Evolutionary conservation across 2,113 vertebrate species (phyloP).

Genomic region (Colossoma macropomum): DNA sequence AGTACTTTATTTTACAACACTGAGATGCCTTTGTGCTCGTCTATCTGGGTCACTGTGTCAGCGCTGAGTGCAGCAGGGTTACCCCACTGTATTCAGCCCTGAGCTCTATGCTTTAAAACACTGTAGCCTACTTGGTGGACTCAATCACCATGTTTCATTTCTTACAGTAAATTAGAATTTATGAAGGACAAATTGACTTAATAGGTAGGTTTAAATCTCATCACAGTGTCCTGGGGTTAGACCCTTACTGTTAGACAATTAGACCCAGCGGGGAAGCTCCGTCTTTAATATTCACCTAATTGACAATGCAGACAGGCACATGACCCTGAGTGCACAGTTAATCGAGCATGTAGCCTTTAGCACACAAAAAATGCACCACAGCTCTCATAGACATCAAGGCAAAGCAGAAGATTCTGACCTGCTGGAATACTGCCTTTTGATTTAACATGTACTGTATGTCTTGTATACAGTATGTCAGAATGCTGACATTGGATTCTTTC

Average conservation of each 20-base stretch:
- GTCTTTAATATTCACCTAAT: conserved; percentile 56
- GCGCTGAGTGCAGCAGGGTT: too few relatives aligned
- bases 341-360: conserved; percentile 61
- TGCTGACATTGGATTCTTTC: not conserved
- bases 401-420: conserved; percentile 13
- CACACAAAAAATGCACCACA: conserved; percentile 17
- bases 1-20: not conserved
- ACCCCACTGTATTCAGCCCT: conserved; percentile 49
- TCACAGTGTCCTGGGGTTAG: conserved; percentile 70
- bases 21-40: not conserved
- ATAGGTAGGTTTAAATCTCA: conserved; percentile 73
- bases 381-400: not conserved
- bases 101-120: conserved; percentile 60
- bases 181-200: conserved; percentile 75
- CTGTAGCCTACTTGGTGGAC: conserved; percentile 67
- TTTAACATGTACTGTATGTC: conserved; percentile 5
- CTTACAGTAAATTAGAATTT: conserved; percentile 74
- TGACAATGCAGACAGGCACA: conserved; percentile 65
- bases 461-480: not conserved
- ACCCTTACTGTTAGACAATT: conserved; percentile 70
- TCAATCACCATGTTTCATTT: conserved; percentile 71
- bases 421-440: not conserved
- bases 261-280: conserved; percentile 68
- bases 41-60: not conserved
- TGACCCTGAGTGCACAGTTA: conserved; percentile 63